Base-by-base conservation (phyloP, 2,888 invertebrate species). In the Sarcophaga caerulescens region DNA sequence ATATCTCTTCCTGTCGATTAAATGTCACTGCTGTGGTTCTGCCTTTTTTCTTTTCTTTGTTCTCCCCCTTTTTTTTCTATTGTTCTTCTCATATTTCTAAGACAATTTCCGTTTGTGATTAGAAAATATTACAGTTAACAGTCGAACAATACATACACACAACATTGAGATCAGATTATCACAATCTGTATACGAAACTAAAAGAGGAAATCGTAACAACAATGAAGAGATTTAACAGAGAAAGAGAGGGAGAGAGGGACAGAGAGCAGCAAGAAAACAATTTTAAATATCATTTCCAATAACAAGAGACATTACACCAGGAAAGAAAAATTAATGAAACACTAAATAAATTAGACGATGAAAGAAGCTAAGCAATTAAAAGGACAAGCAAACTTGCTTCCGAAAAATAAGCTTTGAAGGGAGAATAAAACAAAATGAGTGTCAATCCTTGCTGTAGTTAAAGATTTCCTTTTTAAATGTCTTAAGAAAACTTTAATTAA, bases 91-190 rank as follows among this genome's bases (percentile, higher is more conserved):
- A 12, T 52, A 14, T 17, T 68, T 75, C 52, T 19, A 44, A 69
- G 47, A 69, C 76, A 76, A 81, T 81, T 70, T 81, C 81, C 81
- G 75, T 65, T 81, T 70, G 81, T 81, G 81, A 81, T 81, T 81
- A 81, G 76, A 76, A 81, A 76, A 63, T 76, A 70, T 63, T 63
- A 70, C 76, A 10, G 62, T n/a, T 52, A 47, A 3, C 23, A 35
- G 8, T 14, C 45, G 63, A 4, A 21, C 21, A 69, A 70, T 71
- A 25, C 70, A 21, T 25, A n/a, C 14, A 76, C 44, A 59, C 59
- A 17, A 59, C 59, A 17, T 52, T 52, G 17, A 14, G 17, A 0
- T 4, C 17, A 57, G 81, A 76, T 81, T 76, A 59, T 21, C 19
- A 45, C 19, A 63, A 76, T 14, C 21, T 35, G 44, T 60, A 52